These are phyloP conservation scores for Orthonyx spaldingii DNA, from an alignment of 2,113 vertebrate species.

Conservation along the genomic window DNA sequence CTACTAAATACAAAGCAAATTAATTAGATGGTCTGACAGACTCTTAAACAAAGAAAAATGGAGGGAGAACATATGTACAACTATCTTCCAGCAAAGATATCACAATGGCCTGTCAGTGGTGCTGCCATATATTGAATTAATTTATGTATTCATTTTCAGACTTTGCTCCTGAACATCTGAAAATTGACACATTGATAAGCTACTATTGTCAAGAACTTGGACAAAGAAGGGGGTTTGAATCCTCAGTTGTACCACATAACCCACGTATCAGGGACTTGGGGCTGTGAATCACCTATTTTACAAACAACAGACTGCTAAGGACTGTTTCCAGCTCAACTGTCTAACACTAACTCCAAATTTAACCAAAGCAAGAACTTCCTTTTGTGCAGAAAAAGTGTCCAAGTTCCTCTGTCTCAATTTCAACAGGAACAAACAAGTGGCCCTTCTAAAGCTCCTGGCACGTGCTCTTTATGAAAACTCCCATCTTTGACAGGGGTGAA, in stretches of 20 bases:
- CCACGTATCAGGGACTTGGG: not conserved
- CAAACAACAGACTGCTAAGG: not conserved
- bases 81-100: not conserved
- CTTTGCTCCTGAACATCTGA: not conserved
- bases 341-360: not conserved
- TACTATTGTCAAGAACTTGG: not conserved
- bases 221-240: not conserved
- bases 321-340: not conserved
- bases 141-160: not conserved
- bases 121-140: not conserved
- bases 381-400: not conserved
- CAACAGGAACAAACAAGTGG: not conserved
- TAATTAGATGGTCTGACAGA: constrained; percentile 49
- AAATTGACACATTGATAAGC: not conserved
- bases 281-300: not conserved
- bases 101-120: not conserved
- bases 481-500: not conserved
- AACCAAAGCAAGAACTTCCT: not conserved
- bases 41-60: constrained; percentile 40
- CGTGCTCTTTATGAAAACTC: not conserved
- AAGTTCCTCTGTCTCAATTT: not conserved
- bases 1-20: constrained; percentile 54
- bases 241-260: not conserved
- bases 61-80: constrained; percentile 12
- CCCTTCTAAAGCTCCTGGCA: not conserved